Conservation (phyloP, 1,140 invertebrate genomes). For the Mamestra configurata region DNA sequence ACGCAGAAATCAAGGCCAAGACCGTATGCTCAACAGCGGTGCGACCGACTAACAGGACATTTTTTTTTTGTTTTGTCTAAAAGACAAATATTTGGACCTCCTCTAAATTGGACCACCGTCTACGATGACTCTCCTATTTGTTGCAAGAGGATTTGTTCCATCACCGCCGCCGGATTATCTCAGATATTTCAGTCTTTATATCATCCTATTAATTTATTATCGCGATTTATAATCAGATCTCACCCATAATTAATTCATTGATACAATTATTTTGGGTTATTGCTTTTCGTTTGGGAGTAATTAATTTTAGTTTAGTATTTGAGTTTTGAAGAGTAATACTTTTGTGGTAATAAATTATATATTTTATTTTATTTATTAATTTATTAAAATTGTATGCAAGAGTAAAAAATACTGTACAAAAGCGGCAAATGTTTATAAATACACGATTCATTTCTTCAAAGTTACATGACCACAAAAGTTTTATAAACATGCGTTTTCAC, state of each 20-base stretch:
- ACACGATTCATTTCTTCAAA: too few relatives aligned
- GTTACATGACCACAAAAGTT: too few relatives aligned
- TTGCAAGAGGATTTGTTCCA: conserved; percentile 37
- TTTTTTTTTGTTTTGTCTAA: too few relatives aligned
- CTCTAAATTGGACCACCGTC: conserved; percentile 17
- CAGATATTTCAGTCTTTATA: conserved; percentile 36
- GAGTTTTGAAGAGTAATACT: background rate
- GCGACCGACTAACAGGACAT: too few relatives aligned
- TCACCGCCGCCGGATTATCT: conserved; percentile 17
- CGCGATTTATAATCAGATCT: conserved; percentile 32
- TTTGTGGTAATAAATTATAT: background rate
- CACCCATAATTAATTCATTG: conserved; percentile 19
- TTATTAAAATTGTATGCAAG: too few relatives aligned
- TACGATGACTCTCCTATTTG: conserved; percentile 34
- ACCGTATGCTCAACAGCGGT: too few relatives aligned
- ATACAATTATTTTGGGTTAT: background rate
- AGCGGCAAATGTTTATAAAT: too few relatives aligned
- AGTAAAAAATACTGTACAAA: too few relatives aligned
- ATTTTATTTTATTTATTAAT: too few relatives aligned
- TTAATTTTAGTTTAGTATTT: background rate
- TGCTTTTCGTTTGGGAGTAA: conserved; percentile 1
- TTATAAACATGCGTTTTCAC: too few relatives aligned
- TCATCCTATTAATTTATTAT: conserved; percentile 35
- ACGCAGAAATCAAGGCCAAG: too few relatives aligned
- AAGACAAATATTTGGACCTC: background rate